Base-by-base conservation (phyloP, 2,888 invertebrate genomes). In the Diachrysia chrysitis region DNA sequence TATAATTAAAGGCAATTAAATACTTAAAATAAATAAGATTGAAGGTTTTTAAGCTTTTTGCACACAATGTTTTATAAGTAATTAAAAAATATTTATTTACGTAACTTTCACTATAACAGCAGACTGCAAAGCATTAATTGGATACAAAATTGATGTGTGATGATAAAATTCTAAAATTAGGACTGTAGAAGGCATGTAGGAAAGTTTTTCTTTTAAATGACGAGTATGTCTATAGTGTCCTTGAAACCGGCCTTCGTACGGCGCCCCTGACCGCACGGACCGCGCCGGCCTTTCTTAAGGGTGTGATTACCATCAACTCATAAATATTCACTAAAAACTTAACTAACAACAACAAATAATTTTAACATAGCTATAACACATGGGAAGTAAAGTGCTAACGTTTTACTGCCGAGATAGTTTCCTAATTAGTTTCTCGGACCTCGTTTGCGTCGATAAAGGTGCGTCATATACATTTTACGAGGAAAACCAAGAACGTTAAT, bases 241-340 rank as follows among this genome's bases (percentile, higher is more conserved):
- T 76, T 76, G 65, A 63, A 51, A 46, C 21, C 54, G 55, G 54
- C 53, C 63, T 58, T 48, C 37, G 64, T 72, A 16, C 55, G 25
- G n/a, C 42, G 70, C 9, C 75, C 76, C 42, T 78, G 76, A 66
- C 78, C 63, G 67, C 55, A 21, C 42, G 73, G 76, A 66, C 78
- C 63, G 67, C 55, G 17, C 62, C 71, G 66, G 63, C 57, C 64
- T 63, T 25, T 54, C 53, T 23, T 23, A 21, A 58, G 57, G 63
- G 76, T 61, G 58, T 81, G 82, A 84, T 83, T 72, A 78, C 71
- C 58, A 82, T 83, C 79, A 68, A 51, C 71, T 59, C 78, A 79
- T 82, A 71, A 81, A 73, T 73, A 63, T 46, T 63, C 25, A n/a
- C 37, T 21, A 23, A 9, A 64, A 58, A 51, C 48, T 19, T 16